phyloP scores from a whole-genome alignment of 2,888 invertebrate species.

The Noctuana brunneofusca region DNA sequence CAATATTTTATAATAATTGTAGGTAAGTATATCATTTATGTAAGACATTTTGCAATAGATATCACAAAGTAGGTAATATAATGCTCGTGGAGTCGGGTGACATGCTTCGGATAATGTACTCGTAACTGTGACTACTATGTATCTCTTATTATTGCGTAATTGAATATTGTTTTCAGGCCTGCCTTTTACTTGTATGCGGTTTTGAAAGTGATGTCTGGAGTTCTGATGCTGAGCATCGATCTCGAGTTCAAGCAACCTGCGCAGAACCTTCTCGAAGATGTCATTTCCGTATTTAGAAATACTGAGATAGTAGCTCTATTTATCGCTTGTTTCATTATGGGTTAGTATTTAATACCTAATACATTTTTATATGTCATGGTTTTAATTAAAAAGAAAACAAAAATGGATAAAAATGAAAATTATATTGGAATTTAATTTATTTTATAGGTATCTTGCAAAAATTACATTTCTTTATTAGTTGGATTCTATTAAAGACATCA shows the following conservation, averaged over 20 bases:
- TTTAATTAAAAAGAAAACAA: no score
- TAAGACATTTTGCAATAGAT: conserved; percentile 27
- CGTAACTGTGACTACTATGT: conserved; percentile 6
- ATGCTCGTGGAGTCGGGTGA: conserved; percentile 15
- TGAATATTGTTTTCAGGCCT: conserved; percentile 78
- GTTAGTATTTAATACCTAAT: conserved; percentile 63
- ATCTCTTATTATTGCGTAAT: conserved; percentile 12
- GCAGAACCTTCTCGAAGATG: conserved; percentile 86
- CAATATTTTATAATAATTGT: conserved; percentile 10
- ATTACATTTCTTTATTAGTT: no score
- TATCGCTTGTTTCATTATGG: conserved; percentile 87
- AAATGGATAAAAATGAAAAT: no score
- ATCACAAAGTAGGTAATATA: conserved; percentile 29
- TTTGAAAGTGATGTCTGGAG: conserved; percentile 86
- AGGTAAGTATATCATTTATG: conserved; percentile 10
- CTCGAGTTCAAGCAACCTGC: conserved; percentile 90
- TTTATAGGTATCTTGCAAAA: no score
- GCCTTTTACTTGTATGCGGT: conserved; percentile 90
- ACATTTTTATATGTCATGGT: background rate
- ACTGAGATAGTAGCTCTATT: conserved; percentile 88
- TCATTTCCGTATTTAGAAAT: conserved; percentile 86
- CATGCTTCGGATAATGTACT: conserved; percentile 11
- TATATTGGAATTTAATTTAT: no score
- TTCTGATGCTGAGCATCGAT: conserved; percentile 87
- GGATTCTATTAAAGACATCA: no score